Evolutionary conservation across 1,140 invertebrate genomes (phyloP), one percentile per base, ranked within the genome.

Genomic region (Bombus waltoni): DNA sequence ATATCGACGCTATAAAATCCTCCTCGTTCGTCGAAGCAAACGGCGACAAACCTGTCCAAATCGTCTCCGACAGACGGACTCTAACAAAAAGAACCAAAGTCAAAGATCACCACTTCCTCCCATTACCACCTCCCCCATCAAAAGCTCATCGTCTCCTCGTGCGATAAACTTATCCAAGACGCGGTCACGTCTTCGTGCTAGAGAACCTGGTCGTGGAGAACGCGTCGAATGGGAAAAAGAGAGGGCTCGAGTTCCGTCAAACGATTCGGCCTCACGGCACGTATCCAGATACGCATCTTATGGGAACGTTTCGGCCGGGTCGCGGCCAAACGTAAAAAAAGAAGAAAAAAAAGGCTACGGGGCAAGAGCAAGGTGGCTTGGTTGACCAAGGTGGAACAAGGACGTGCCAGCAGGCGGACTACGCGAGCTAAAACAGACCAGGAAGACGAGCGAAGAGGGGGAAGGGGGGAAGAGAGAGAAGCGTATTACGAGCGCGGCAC

Each of bases 281-380:
- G 93, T 93, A 93, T 91, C 89, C 85, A 92, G 93, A 93, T 93
- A 93, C 92, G 90, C 85, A 93, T 93, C 92, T 93, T 93, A 89
- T 92, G 92, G 88, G 92, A 93, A 93, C 89, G 89, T 91, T 93
- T 87, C 89, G 89, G 80, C 83, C 89, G 81, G 83, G 85, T 91
- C 88, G 85, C 87, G 87, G 82, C 62, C 89, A 18, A 66, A 66
- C 10, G n/a, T 13, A 2, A 15, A 8, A 65, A 66, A 59, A 71
- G 57, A 84, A 44, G 25, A 8, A 65, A 66, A 59, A 71, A 70
- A 84, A 44, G 25, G 25, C 73, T 5, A 47, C 22, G 57, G 42
- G 3, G 65, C 65, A 66, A n/a, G 10, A 83, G 84, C 88, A 89
- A 89, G 88, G 66, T 83, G 78, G 74, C 78, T 82, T 66, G 28